Base-by-base conservation (phyloP, 2,113 vertebrate species). In the Rhodinocichla rosea region DNA sequence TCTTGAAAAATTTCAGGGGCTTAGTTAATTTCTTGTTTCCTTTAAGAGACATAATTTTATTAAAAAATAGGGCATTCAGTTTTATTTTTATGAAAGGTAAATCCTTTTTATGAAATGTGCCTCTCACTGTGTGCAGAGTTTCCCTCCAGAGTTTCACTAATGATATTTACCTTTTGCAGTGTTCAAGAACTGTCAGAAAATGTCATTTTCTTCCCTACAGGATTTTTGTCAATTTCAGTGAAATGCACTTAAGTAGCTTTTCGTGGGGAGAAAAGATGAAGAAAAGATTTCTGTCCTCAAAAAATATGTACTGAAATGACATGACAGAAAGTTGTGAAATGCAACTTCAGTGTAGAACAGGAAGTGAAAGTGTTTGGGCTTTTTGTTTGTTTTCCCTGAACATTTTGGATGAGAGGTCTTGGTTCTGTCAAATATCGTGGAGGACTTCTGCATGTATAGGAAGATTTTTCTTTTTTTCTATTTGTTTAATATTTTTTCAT, bases 171-270 rank as follows among this genome's bases (percentile, higher is more conserved):
- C 59, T 88, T 91, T 30, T 78, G 47, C 62, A 89, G 52, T 67
- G 62, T 80, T 95, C 42, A 73, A 87, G 84, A 98, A 80, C 83
- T 96, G 92, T 86, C 87, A 92, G 80, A 96, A 97, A 97, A 95
- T 93, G 67, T 94, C 44, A 87, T 70, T 96, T 96, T 83, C 37
- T 96, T 94, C 83, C 92, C 90, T 62, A 64, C 77, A 71, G 84
- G 52, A 70, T 62, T 97, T 97, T 92, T 95, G 37, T 90, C 90
- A 78, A 26, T 96, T 97, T 95, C 52, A 70, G n/a, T 52, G 64
- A 92, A 95, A 96, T 78, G 14, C 21, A 24, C 87, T 92, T 90
- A 90, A 95, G 85, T 92, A 71, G 50, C 33, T 88, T 60, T 76
- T 77, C 79, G 35, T 45, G 50, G 28, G 45, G 40, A 84, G 44